Conservation (phyloP, 2,888 invertebrate species). For the Rhyacophila evoluta region DNA sequence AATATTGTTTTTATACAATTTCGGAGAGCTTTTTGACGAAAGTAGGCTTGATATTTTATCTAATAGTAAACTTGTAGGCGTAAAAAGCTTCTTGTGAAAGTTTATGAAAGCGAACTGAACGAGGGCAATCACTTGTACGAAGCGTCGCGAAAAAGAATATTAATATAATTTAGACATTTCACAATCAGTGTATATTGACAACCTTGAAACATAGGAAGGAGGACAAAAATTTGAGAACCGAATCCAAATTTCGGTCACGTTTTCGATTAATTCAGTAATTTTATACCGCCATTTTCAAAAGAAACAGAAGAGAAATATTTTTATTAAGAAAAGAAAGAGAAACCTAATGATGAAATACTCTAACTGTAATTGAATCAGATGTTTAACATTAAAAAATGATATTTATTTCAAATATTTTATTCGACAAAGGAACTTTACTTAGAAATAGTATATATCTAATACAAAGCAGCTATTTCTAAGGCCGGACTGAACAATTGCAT, state of each 20-base stretch:
- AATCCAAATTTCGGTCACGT: neutral
- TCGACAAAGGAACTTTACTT: too few relatives aligned
- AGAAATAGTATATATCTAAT: too few relatives aligned
- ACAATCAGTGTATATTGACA: neutral
- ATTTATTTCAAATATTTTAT: too few relatives aligned
- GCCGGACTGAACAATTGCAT: too few relatives aligned
- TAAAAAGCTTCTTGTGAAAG: neutral
- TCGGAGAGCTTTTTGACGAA: too few relatives aligned
- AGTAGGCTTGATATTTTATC: too few relatives aligned
- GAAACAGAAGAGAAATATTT: neutral
- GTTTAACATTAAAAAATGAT: too few relatives aligned
- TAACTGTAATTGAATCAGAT: too few relatives aligned
- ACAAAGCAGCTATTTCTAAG: too few relatives aligned
- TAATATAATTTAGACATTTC: conserved; percentile 8
- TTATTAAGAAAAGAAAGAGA: neutral
- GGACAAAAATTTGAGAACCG: neutral
- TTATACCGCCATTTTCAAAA: neutral
- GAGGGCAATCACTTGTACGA: neutral
- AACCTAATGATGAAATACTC: too few relatives aligned
- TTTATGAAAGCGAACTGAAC: neutral
- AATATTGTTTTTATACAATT: too few relatives aligned
- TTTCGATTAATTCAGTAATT: conserved; percentile 19
- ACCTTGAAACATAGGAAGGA: neutral
- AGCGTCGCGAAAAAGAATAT: neutral
- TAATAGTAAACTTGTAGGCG: too few relatives aligned